Evolutionary conservation across 2,797 vertebrate genomes (phyloP), one percentile per base, ranked within the genome.

Genomic region (Agapornis canus): DNA sequence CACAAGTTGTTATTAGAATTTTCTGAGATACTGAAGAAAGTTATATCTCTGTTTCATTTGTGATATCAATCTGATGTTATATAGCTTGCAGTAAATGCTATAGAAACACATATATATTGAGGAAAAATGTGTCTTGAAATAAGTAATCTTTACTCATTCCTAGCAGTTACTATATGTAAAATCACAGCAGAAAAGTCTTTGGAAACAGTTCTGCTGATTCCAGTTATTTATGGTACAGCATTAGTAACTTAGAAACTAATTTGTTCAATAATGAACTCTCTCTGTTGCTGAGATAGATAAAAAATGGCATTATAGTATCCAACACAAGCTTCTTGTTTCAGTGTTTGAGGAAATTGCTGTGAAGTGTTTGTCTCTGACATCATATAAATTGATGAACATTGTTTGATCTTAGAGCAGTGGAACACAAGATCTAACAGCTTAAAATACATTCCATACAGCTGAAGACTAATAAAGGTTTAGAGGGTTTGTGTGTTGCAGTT

Each of bases 211-310:
- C 43, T 86, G 26, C 82, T 92, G 82, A 82, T 97, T 96, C 70
- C 81, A 96, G 51, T 92, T 97, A 96, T 95, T 96, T 96, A 82
- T 65, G 77, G 73, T 85, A 93, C 87, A 90, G 59, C 81, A 90
- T 86, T 81, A 90, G 72, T 94, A 96, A 95, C 86, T 97, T 96
- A 89, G 96, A 97, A 97, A 75, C 54, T 97, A 97, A 97, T 97
- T 97, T 97, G 72, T 96, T 88, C 94, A 95, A 39, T 95, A 97
- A 97, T 95, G 94, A 98, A 96, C 79, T 95, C 78, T 94, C 88
- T 93, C 89, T 95, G 27, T 86, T 94, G 47, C 94, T 73, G 92
- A 92, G 86, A 90, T 92, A 96, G 94, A 90, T 95, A 95, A 89
- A 52, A 95, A 95, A 91, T 86, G 42, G 23, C 57, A n/a, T 89